These are phyloP conservation scores for Heteropelma amictum DNA, from an alignment of 2,888 invertebrate species.

Conservation along the genomic window DNA sequence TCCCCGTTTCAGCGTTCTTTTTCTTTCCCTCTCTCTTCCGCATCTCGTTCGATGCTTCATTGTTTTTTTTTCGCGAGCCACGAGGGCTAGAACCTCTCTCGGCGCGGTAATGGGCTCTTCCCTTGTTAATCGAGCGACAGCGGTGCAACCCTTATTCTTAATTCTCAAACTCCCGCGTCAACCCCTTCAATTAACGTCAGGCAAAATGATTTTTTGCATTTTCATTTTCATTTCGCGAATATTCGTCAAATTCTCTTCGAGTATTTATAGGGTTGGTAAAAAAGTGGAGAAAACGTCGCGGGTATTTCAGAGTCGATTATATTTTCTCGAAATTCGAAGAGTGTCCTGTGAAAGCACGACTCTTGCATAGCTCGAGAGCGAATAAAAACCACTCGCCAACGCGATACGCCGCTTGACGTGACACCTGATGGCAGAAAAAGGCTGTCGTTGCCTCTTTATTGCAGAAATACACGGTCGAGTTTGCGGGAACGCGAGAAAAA, in stretches of 20 bases:
- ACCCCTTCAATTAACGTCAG: conserved; percentile 67
- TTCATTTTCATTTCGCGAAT: not conserved
- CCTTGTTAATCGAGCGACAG: conserved; percentile 52
- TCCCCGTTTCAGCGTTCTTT: not conserved
- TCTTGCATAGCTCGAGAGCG: too few relatives aligned
- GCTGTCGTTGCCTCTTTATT: conserved; percentile 37
- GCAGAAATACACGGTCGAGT: conserved; percentile 8
- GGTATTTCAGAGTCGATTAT: too few relatives aligned
- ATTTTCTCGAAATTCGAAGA: too few relatives aligned
- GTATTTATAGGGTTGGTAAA: not conserved
- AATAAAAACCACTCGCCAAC: too few relatives aligned
- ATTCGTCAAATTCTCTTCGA: too few relatives aligned
- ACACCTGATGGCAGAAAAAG: conserved; percentile 13
- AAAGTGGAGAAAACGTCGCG: not conserved
- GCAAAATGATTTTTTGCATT: conserved; percentile 37
- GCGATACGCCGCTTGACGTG: conserved; percentile 16
- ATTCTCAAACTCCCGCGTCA: conserved; percentile 52
- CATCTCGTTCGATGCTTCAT: conserved; percentile 22
- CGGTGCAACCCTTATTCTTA: conserved; percentile 61
- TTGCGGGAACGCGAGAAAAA: conserved; percentile 37
- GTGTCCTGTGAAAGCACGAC: too few relatives aligned
- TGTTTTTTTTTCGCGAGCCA: conserved; percentile 10
- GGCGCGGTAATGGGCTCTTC: conserved; percentile 40
- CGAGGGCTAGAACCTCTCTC: conserved; percentile 20
- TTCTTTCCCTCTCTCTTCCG: conserved; percentile 1